Base-by-base conservation (phyloP, 2,797 vertebrate species). In the Ctenochaetus hawaiiensis region DNA sequence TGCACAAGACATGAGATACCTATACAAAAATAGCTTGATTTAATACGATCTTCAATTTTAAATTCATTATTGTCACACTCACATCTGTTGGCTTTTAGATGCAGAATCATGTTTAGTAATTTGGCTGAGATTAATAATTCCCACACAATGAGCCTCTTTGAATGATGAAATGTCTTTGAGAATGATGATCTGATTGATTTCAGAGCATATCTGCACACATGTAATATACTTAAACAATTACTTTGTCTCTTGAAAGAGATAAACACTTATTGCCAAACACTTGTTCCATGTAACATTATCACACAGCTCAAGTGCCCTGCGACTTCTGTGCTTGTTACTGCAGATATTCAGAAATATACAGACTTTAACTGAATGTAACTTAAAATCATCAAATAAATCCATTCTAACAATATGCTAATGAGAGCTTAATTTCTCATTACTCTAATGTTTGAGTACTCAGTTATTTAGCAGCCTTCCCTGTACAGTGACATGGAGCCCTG, bases 401-500 rank as follows among this genome's bases (percentile, higher is more conserved):
- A 10, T 54, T 48, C 17, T 65, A 58, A 57, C 51, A 43, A 17
- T 34, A 4, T 30, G n/a, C 73, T 30, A 39, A 57, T 43, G 22
- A 65, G 5, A 57, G 26, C 6, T 16, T 17, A 34, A 76, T 78
- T 41, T 49, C 59, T 41, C 10, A 47, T 70, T 51, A 71, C 30
- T 64, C 37, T 47, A 44, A 56, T 43, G 39, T 30, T 39, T 41
- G 69, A 63, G 59, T 11, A 26, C 52, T 72, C 61, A 20, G 71
- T 59, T 72, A 81, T 75, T 63, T 63, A 41, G 14, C 64, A 73
- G 30, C 43, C 48, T 26, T 14, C 72, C 44, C 6, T 13, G 8
- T 44, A 52, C 53, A 78, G 66, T 74, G 73, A 74, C 64, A 79
- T 41, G 62, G 48, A 75, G 80, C 64, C 73, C 77, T 79, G 69